Base-by-base conservation (phyloP, 1,140 invertebrate genomes). In the Temnothorax curvispinosus region DNA sequence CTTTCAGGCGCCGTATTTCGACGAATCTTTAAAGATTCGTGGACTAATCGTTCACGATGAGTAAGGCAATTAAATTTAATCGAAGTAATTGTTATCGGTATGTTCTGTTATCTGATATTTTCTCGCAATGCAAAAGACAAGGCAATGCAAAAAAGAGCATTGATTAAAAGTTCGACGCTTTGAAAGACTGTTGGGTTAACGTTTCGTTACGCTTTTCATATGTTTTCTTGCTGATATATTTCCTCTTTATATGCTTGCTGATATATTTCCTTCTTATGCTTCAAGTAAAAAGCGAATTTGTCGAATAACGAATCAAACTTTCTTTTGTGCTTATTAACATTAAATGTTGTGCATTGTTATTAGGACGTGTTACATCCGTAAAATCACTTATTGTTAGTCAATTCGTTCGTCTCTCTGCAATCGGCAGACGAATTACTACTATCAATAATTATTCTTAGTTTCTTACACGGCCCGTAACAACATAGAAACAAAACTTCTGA, bases 121-220 rank as follows among this genome's bases (percentile, higher is more conserved):
- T 65, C 21, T 81, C 38, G 80, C 54, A 54, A 82, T 82, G 69
- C 67, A 67, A 82, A 82, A 82, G 80, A 41, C 69, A 84, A 74
- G 54, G n/a, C 80, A 44, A 60, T 58, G 44, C 44, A 27, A 82
- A 81, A 78, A 87, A 58, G 65, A 38, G 76, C 60, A 38, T 85
- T 78, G 64, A 35, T 65, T 81, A 88, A 86, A 54, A 72, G 18
- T 88, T 81, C 21, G 56, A 89, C 71, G 60, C 32, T 86, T 89
- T 91, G 90, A 91, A 91, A 91, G 90, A 91, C 90, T 85, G 69
- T 91, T 91, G 87, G 90, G 90, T 85, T 78, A 47, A 47, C 56
- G 18, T 88, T 58, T 15, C 44, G 21, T 35, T 18, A 38, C 41
- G 11, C 13, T 54, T 44, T 13, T 78, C 5, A 11, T n/a, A 4